Conservation (phyloP, 2,888 invertebrate species). For the Pseudoips prasinana region DNA sequence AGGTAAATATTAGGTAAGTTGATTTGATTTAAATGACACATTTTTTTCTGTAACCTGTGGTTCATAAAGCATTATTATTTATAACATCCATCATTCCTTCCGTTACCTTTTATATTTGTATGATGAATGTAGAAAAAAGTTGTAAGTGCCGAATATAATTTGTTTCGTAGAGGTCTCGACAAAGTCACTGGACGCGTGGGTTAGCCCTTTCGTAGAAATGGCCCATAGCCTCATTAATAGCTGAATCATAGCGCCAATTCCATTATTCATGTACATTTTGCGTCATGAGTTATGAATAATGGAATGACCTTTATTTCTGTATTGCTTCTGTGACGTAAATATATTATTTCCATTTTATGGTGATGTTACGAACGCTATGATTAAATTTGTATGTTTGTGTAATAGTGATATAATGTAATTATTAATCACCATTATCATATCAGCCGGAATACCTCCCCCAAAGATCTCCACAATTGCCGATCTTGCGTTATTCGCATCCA, state of each 20-base stretch:
- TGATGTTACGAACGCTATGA: neutral
- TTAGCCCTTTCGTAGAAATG: slow-evolving; percentile 40
- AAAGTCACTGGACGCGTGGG: slow-evolving; percentile 20
- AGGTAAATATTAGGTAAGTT: neutral
- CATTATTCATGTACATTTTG: slow-evolving; percentile 40
- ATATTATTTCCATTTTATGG: slow-evolving; percentile 12
- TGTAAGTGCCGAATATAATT: too few species aligned
- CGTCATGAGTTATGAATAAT: slow-evolving; percentile 51
- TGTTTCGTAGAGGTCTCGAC: slow-evolving; percentile 9
- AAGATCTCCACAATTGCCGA: too few species aligned
- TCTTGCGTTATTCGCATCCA: too few species aligned
- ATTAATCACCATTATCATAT: too few species aligned
- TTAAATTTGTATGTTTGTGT: slow-evolving; percentile 5
- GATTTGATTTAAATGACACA: neutral
- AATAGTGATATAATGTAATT: too few species aligned
- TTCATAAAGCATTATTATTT: too few species aligned
- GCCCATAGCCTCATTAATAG: slow-evolving; percentile 44
- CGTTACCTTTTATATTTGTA: neutral
- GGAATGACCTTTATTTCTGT: slow-evolving; percentile 46
- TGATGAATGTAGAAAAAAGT: too few species aligned
- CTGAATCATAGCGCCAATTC: slow-evolving; percentile 48
- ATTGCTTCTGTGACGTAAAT: slow-evolving; percentile 27
- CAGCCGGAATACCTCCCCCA: too few species aligned
- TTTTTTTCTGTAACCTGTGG: too few species aligned
- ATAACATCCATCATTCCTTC: too few species aligned